Conservation (phyloP, 2,797 vertebrate species). For the Muscicapa comitata region DNA sequence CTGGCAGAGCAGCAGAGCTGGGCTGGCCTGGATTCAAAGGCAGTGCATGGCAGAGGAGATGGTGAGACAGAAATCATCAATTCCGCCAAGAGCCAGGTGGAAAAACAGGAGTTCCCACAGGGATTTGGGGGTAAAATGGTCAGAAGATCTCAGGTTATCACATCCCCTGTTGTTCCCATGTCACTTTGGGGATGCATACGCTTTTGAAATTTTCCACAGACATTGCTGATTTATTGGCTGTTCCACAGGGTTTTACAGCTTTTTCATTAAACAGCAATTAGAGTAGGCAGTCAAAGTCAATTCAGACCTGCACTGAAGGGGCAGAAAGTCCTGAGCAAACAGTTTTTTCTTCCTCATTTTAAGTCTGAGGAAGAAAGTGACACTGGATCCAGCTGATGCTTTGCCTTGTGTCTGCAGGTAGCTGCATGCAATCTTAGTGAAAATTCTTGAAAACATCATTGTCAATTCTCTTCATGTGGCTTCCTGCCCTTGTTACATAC, state of each 20-base stretch:
- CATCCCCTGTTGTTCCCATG: neutral
- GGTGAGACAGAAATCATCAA: neutral
- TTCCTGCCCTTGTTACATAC: neutral
- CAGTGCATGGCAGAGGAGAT: neutral
- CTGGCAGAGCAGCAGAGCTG: neutral
- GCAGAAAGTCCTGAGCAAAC: neutral
- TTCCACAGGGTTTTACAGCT: neutral
- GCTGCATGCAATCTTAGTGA: neutral
- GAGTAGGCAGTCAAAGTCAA: slow-evolving; percentile 1
- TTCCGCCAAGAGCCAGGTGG: neutral
- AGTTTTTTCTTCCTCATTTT: neutral
- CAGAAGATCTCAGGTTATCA: neutral
- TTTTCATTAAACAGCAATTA: slow-evolving; percentile 33
- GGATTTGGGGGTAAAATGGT: neutral
- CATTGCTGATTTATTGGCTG: neutral
- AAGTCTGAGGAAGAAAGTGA: neutral
- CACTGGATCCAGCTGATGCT: neutral
- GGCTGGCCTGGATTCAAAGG: slow-evolving; percentile 19
- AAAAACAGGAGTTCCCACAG: neutral
- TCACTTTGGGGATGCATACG: accelerated
- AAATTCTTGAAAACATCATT: neutral
- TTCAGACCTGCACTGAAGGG: neutral
- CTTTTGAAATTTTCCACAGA: neutral
- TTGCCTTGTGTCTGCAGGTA: neutral
- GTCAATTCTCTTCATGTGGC: neutral